Evolutionary conservation across 2,888 invertebrate species (phyloP).

Genomic region (Apamea epomidion): DNA sequence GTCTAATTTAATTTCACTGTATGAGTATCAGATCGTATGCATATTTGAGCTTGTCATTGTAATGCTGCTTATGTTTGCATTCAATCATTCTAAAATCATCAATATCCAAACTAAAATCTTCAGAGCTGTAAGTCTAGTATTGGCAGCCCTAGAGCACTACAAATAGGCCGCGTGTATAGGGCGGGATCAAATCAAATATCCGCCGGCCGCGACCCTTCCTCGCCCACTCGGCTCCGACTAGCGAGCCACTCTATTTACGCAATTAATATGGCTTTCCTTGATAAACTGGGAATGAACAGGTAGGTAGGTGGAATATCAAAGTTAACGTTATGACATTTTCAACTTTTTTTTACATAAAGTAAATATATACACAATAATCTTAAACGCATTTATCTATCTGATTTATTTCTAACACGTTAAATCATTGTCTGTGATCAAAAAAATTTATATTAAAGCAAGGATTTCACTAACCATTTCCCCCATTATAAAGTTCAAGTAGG

Average conservation of each 20-base stretch:
- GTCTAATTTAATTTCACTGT: background rate
- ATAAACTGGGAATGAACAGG: conserved; percentile 36
- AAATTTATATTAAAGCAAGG: conserved; percentile 29
- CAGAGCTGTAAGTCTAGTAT: background rate
- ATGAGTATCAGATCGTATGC: too few species aligned
- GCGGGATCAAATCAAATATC: conserved; percentile 68
- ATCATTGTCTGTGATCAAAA: conserved; percentile 4
- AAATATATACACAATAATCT: background rate
- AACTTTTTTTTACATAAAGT: background rate
- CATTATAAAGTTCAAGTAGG: conserved; percentile 63
- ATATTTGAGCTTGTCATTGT: background rate
- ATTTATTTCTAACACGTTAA: background rate
- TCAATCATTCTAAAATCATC: background rate
- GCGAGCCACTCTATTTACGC: conserved; percentile 52
- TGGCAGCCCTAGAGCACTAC: conserved; percentile 44
- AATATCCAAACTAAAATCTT: background rate
- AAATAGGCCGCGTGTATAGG: conserved; percentile 55
- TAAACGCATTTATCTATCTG: background rate
- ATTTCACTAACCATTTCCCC: conserved; percentile 42
- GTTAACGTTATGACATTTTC: background rate
- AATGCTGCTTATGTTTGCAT: background rate
- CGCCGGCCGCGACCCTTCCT: conserved; percentile 55
- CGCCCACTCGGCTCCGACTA: conserved; percentile 47
- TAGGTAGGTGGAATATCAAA: conserved; percentile 4
- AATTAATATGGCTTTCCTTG: conserved; percentile 60